Percentiles rank a stretch among this genome's conserved stretches.
Conservation (phyloP, 2,888 invertebrate species). For the Auanema freiburgensis region DNA sequence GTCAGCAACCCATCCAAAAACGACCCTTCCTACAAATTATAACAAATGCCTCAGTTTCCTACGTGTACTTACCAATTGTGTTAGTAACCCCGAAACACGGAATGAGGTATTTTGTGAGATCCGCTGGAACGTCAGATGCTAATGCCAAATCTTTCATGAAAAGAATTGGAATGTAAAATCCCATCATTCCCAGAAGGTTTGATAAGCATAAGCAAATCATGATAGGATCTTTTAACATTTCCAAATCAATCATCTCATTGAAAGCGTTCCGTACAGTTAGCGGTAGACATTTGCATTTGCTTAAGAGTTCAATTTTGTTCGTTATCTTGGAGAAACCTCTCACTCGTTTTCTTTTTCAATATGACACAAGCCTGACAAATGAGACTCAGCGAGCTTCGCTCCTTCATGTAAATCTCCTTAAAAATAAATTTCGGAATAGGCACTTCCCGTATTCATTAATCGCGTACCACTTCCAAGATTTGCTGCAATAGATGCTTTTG, state of each 20-base stretch:
- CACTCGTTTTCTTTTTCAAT: too few relatives aligned
- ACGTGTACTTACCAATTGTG: constrained; percentile 73
- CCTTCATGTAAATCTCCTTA: neutral
- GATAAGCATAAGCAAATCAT: constrained; percentile 87
- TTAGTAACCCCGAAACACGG: constrained; percentile 73
- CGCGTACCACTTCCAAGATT: neutral
- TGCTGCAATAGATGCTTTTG: constrained; percentile 40
- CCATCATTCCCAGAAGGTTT: constrained; percentile 91
- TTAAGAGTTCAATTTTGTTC: constrained; percentile 19
- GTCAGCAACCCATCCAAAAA: constrained; percentile 75
- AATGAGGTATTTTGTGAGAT: constrained; percentile 50
- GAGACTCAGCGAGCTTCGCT: too few relatives aligned
- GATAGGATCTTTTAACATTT: constrained; percentile 73
- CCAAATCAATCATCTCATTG: constrained; percentile 60
- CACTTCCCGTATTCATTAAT: neutral
- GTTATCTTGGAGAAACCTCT: neutral
- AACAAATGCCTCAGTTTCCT: neutral
- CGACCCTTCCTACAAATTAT: constrained; percentile 68
- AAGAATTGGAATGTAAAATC: constrained; percentile 90
- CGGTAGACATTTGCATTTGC: constrained; percentile 56
- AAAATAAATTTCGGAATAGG: neutral
- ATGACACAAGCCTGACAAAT: too few relatives aligned
- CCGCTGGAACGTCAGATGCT: constrained; percentile 28
- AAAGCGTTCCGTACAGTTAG: constrained; percentile 56
- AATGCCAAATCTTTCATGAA: constrained; percentile 68